Conservation (phyloP, 2,113 vertebrate species). For the Manacus vitellinus region DNA sequence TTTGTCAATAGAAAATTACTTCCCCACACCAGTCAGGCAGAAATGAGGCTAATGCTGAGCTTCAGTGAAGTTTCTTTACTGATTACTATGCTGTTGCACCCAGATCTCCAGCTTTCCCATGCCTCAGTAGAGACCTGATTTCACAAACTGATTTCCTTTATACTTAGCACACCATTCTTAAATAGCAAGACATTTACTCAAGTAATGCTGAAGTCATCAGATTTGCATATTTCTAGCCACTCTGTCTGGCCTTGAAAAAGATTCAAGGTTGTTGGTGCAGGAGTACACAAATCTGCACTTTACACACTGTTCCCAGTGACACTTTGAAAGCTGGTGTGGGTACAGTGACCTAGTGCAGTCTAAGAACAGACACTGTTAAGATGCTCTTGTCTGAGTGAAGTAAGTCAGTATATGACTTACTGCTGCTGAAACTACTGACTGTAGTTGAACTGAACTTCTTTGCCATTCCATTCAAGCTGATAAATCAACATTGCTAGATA, state of each 20-base stretch:
- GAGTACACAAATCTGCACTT: neutral
- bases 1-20: neutral
- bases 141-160: neutral
- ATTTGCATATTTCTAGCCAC: neutral
- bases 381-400: neutral
- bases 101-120: neutral
- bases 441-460: accelerated
- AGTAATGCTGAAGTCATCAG: neutral
- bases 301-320: neutral
- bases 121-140: no score
- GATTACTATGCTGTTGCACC: neutral
- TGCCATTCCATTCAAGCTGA: accelerated
- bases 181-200: neutral
- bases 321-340: no score
- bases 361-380: accelerated
- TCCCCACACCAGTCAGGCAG: neutral
- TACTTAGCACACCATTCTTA: neutral
- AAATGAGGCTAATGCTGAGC: neutral
- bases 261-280: neutral
- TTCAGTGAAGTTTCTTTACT: neutral
- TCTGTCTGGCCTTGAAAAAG: neutral
- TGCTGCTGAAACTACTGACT: neutral
- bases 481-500: neutral
- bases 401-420: accelerated
- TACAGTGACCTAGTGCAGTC: neutral